A percentile compares a stretch with the other conserved stretches of the same genome.
phyloP scores from a whole-genome alignment of 2,888 invertebrate genomes.

The Plebejus anna region DNA sequence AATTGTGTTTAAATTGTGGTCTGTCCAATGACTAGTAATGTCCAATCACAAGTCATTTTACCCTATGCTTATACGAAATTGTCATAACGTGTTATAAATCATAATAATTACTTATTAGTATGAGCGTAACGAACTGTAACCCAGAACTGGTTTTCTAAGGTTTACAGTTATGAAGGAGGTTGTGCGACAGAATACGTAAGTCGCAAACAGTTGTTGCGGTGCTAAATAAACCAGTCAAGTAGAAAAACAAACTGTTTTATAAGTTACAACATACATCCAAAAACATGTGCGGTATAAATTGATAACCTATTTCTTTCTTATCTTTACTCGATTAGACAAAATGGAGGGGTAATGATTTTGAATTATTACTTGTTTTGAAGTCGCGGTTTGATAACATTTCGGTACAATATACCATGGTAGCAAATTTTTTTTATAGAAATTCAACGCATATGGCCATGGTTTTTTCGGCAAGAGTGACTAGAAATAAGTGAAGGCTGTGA shows the following conservation, averaged over 20 bases:
- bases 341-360: too few relatives aligned
- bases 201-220: conserved; percentile 6
- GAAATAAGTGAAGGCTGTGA: background rate
- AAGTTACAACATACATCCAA: background rate
- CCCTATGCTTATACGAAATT: background rate
- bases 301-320: too few relatives aligned
- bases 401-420: too few relatives aligned
- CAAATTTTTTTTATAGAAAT: background rate
- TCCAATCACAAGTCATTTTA: background rate
- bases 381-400: too few relatives aligned
- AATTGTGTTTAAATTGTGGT: too few relatives aligned
- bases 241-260: background rate
- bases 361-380: too few relatives aligned
- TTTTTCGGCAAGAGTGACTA: background rate
- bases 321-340: too few relatives aligned
- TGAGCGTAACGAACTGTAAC: background rate
- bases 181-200: conserved; percentile 2
- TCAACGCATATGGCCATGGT: background rate
- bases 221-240: background rate
- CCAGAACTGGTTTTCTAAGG: conserved; percentile 17
- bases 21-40: too few relatives aligned
- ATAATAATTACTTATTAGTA: background rate
- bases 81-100: background rate
- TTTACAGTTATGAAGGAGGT: conserved; percentile 13
- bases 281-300: too few relatives aligned